Conservation (phyloP, 2,888 invertebrate genomes). For the Antheraea yamamai region DNA sequence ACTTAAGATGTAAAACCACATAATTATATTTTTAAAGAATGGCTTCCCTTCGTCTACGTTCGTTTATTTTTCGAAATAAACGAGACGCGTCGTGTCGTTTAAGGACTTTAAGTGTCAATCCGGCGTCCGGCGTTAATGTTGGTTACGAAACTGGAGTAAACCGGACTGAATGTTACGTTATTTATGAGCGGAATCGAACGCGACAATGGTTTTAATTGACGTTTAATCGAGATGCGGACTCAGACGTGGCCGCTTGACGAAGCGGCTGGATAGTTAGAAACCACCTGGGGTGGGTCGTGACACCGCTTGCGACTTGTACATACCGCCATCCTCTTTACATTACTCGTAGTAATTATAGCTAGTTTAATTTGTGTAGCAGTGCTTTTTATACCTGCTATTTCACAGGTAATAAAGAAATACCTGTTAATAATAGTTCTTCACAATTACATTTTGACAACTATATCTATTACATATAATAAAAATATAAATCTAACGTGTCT, state of each 20-base stretch:
- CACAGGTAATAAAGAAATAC: no score
- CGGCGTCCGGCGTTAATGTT: slow-evolving; percentile 47
- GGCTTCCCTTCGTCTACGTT: neutral
- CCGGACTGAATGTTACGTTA: slow-evolving; percentile 57
- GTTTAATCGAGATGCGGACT: slow-evolving; percentile 64
- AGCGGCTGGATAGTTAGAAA: neutral
- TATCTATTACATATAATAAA: no score
- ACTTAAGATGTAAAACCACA: neutral
- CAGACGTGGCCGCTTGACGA: slow-evolving; percentile 11
- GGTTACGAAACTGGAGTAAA: slow-evolving; percentile 46
- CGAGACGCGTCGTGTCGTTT: slow-evolving; percentile 35
- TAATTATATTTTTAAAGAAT: neutral
- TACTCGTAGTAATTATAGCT: no score
- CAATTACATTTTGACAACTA: no score
- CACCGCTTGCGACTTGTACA: neutral
- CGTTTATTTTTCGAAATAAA: slow-evolving; percentile 33
- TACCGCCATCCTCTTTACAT: no score
- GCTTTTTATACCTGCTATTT: no score
- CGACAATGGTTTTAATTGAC: slow-evolving; percentile 76
- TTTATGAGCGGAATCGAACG: slow-evolving; percentile 59
- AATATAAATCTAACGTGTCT: no score
- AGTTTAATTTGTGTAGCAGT: no score
- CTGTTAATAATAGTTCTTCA: no score
- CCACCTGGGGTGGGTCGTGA: neutral
- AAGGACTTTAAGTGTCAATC: slow-evolving; percentile 40